Percentiles rank a stretch among this genome's conserved stretches.
Evolutionary conservation across 2,888 invertebrate species (phyloP).

Genomic region (Drosophila longiperda): DNA sequence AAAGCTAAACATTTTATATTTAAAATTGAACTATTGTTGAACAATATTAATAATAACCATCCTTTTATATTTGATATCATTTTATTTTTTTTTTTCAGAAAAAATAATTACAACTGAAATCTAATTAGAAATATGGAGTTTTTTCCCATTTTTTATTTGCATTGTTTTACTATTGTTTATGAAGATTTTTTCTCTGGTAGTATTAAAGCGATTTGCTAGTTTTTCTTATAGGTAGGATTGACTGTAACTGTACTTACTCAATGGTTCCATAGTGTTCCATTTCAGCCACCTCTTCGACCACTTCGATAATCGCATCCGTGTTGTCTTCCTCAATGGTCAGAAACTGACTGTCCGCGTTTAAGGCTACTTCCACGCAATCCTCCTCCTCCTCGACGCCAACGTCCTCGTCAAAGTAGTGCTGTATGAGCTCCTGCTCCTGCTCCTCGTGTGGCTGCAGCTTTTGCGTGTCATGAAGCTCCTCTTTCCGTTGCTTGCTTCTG

Average conservation of each 20-base stretch:
- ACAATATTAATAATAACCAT: background rate
- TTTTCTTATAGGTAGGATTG: background rate
- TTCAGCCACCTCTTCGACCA: constrained; percentile 63
- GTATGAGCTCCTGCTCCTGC: background rate
- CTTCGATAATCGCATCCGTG: constrained; percentile 70
- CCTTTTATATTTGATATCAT: background rate
- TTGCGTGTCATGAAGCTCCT: background rate
- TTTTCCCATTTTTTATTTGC: too few relatives aligned
- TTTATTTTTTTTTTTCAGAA: too few relatives aligned
- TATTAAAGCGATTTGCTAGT: background rate
- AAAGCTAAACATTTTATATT: background rate
- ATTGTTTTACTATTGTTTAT: background rate
- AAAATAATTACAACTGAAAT: too few relatives aligned
- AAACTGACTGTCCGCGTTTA: constrained; percentile 30
- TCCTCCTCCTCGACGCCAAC: constrained; percentile 45
- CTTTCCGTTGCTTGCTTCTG: background rate
- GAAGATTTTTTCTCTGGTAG: background rate
- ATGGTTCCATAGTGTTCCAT: constrained; percentile 58
- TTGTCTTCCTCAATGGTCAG: constrained; percentile 59
- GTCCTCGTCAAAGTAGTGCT: constrained; percentile 40
- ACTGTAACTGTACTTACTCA: constrained; percentile 52
- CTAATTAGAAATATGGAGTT: too few relatives aligned
- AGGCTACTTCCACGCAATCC: constrained; percentile 3
- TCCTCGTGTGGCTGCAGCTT: constrained; percentile 10
- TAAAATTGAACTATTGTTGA: background rate